Conservation (phyloP, 2,888 invertebrate species). For the Metopia argyrocephala region DNA sequence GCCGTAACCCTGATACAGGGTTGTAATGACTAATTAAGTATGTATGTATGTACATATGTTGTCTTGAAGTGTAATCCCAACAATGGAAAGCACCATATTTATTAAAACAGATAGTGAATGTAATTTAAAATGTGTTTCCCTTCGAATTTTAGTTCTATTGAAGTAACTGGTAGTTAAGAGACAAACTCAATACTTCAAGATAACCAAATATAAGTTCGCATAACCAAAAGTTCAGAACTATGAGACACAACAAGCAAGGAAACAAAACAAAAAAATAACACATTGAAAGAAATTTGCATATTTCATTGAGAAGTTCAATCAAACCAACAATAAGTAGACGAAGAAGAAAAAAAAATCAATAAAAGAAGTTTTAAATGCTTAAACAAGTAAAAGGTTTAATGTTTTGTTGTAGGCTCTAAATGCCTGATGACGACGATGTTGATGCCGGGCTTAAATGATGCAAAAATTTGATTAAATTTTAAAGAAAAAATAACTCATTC, state of each 20-base stretch:
- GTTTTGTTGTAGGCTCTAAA: slow-evolving; percentile 59
- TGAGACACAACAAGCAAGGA: slow-evolving; percentile 6
- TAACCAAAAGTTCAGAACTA: slow-evolving; percentile 48
- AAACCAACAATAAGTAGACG: slow-evolving; percentile 57
- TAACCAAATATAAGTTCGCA: slow-evolving; percentile 57
- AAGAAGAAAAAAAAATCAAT: slow-evolving; percentile 19
- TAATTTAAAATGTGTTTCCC: background rate
- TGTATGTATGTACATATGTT: too few species aligned
- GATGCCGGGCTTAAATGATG: slow-evolving; percentile 53
- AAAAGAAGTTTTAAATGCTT: slow-evolving; percentile 55
- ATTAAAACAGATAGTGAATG: slow-evolving; percentile 37
- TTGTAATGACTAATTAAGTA: too few species aligned
- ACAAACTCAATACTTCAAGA: slow-evolving; percentile 60
- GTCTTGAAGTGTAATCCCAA: too few species aligned
- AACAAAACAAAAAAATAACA: slow-evolving; percentile 25
- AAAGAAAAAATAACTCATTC: slow-evolving; percentile 75
- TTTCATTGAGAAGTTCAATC: slow-evolving; percentile 77
- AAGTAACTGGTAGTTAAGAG: slow-evolving; percentile 61
- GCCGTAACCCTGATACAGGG: too few species aligned
- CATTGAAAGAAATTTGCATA: slow-evolving; percentile 73
- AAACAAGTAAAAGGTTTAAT: slow-evolving; percentile 58
- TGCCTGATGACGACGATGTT: slow-evolving; percentile 41
- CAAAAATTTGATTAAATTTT: slow-evolving; percentile 65
- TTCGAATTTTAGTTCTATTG: slow-evolving; percentile 33
- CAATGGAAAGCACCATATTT: slow-evolving; percentile 34